Base-by-base conservation (phyloP, 2,888 invertebrate species). In the Stenodema calcarata region DNA sequence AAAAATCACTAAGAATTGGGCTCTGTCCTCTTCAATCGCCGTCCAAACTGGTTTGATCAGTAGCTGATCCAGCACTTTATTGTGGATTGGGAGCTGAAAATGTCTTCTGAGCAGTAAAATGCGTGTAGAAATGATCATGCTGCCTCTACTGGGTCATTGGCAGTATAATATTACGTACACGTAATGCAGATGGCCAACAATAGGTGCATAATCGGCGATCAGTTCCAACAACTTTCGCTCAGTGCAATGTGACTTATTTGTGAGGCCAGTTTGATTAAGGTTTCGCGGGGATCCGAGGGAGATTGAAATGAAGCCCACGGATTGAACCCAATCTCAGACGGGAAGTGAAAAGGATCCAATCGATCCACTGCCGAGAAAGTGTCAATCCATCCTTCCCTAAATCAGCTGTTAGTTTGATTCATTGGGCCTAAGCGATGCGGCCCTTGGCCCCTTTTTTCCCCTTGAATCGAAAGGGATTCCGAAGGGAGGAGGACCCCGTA, bases 381-480 rank as follows among this genome's bases (percentile, higher is more conserved):
- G 73, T 73, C 73, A 73, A 73, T 73, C 73, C 73, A 35, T 73
- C 41, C 73, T 41, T 73, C 73, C 73, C 35, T 73, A 73, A 73
- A 73, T 73, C 73, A 73, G 73, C 73, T 73, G 73, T 73, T 73
- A 73, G 73, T 73, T 73, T 73, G 73, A 73, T 73, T 73, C 73
- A 73, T 73, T 18, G 62, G 73, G 73, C 73, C 73, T 73, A 30
- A 30, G 73, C 41, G 73, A 73, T 73, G 73, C 62, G 62, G 62
- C 62, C 73, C 73, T 73, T 18, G 27, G 73, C 7, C 28, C 9
- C 73, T 23, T 12, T 27, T 27, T 27, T n/a, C 50, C n/a, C n/a
- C 0, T 23, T 11, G 27, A 62, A 62, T 62, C 62, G 62, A 62
- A 62, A 62, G 62, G 62, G 62, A 62, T 62, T 62, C 62, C 18